A percentile compares a stretch with the other conserved stretches of the same genome.
Evolutionary conservation across 2,888 invertebrate genomes (phyloP).

Genomic region (Tinea semifulvella): DNA sequence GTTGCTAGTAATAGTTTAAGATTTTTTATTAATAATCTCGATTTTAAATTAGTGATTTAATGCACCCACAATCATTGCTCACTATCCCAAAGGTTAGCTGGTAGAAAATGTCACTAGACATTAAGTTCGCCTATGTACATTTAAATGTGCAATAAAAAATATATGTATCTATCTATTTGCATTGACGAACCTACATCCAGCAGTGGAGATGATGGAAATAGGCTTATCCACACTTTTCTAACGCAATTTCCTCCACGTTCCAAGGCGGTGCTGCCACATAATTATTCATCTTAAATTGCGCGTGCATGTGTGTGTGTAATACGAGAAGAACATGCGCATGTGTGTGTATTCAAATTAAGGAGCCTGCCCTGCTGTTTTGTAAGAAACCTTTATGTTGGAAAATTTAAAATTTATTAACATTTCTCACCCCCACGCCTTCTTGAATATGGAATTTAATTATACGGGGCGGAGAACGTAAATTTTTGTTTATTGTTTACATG

Average conservation of each 20-base stretch:
- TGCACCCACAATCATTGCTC: no score
- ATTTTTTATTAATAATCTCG: no score
- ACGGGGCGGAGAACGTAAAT: slow-evolving; percentile 16
- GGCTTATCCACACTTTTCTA: slow-evolving; percentile 29
- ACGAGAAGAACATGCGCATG: slow-evolving; percentile 21
- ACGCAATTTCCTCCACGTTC: slow-evolving; percentile 36
- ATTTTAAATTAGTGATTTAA: no score
- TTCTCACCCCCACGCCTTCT: slow-evolving; percentile 26
- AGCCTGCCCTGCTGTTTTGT: slow-evolving; percentile 36
- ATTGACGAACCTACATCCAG: no score
- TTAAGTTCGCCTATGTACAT: no score
- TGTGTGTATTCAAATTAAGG: slow-evolving; percentile 37
- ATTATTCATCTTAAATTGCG: slow-evolving; percentile 68
- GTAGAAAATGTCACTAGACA: no score
- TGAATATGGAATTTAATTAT: slow-evolving; percentile 41
- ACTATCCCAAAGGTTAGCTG: no score
- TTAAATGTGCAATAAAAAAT: no score
- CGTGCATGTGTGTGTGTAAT: slow-evolving; percentile 42
- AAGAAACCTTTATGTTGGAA: slow-evolving; percentile 39
- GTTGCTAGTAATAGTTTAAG: no score
- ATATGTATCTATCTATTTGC: no score
- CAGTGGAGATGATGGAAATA: no score
- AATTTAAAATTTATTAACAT: slow-evolving; percentile 62
- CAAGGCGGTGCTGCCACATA: slow-evolving; percentile 62
- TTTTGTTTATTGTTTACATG: slow-evolving; percentile 5